These are phyloP conservation scores for Ceramica pisi DNA, from an alignment of 2,888 invertebrate genomes.

Conservation along the genomic window DNA sequence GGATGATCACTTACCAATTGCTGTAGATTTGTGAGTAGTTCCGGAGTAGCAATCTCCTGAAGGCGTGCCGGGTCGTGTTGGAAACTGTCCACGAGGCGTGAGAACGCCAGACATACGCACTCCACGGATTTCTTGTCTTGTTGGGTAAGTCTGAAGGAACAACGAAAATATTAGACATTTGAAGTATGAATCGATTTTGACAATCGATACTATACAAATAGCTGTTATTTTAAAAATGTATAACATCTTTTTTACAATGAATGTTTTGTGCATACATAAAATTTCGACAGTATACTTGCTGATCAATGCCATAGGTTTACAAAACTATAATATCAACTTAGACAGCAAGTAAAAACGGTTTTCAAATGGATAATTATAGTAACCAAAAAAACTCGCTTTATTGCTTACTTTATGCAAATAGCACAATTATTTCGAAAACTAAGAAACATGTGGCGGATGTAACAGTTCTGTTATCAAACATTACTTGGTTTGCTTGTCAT, in stretches of 20 bases:
- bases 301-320: no score
- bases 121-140: slow-evolving; percentile 99
- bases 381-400: no score
- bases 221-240: no score
- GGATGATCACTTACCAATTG: slow-evolving; percentile 92
- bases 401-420: background rate
- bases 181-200: no score
- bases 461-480: slow-evolving; percentile 7
- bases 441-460: background rate
- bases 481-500: background rate
- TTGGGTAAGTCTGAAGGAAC: slow-evolving; percentile 92
- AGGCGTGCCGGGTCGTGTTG: slow-evolving; percentile 97
- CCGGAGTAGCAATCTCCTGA: slow-evolving; percentile 98
- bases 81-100: slow-evolving; percentile 98
- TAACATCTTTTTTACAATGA: no score
- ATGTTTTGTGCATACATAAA: no score
- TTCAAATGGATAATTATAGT: no score
- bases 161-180: background rate
- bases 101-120: slow-evolving; percentile 98
- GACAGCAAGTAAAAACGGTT: background rate
- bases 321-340: no score
- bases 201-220: no score
- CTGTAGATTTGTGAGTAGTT: slow-evolving; percentile 97
- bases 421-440: background rate
- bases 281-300: no score